Conservation (phyloP, 2,888 invertebrate species). For the Cancer borealis region DNA sequence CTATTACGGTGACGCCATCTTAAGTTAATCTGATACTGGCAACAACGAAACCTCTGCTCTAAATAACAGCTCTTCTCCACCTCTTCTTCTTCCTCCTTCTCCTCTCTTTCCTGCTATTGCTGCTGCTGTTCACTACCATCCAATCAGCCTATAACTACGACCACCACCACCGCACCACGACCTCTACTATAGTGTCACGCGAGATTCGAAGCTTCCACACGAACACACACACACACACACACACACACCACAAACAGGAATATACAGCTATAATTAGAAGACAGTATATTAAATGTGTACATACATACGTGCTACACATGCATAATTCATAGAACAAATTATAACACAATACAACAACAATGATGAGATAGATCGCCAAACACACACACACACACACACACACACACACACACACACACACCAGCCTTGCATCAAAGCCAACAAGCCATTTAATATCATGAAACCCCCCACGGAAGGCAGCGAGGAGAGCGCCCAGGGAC, state of each 20-base stretch:
- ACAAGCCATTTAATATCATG: background rate
- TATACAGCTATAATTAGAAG: background rate
- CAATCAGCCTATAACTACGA: background rate
- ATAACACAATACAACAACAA: background rate
- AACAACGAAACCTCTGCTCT: background rate
- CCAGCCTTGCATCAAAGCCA: background rate
- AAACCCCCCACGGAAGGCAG: background rate
- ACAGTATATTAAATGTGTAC: background rate
- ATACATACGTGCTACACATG: background rate
- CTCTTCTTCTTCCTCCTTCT: background rate
- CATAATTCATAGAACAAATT: background rate
- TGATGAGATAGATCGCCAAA: background rate
- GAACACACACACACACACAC: background rate
- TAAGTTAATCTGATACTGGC: background rate
- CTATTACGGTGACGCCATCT: background rate
- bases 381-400: constrained; percentile 3
- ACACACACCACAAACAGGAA: background rate
- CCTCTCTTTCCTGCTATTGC: background rate
- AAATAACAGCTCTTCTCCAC: background rate
- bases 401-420: constrained; percentile 22
- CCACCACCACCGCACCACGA: background rate
- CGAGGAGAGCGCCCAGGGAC: background rate
- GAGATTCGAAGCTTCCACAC: background rate
- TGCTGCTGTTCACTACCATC: background rate
- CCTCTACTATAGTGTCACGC: background rate